phyloP scores from a whole-genome alignment of 2,888 invertebrate species.

The Parnassius mnemosyne region DNA sequence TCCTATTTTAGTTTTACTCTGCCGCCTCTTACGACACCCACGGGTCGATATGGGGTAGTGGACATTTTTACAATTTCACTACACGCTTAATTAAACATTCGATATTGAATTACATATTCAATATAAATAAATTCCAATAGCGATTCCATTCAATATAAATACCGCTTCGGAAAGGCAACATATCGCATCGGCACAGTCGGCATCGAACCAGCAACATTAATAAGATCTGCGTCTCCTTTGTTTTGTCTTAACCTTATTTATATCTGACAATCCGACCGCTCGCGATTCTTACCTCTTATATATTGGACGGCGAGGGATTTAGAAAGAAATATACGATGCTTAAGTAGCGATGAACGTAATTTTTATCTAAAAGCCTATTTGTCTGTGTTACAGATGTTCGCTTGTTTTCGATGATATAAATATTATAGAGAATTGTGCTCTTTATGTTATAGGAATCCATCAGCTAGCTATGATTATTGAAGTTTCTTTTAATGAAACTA shows the following conservation, averaged over 20 bases:
- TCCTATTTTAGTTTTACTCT: no score
- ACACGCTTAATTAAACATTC: no score
- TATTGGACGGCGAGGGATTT: slow-evolving; percentile 44
- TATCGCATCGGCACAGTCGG: slow-evolving; percentile 29
- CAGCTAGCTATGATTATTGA: no score
- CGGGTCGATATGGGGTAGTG: no score
- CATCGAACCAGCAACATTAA: slow-evolving; percentile 53
- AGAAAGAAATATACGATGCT: slow-evolving; percentile 21
- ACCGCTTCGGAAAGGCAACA: slow-evolving; percentile 1
- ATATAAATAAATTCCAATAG: slow-evolving; percentile 24
- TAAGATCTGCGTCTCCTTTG: slow-evolving; percentile 53
- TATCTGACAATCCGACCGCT: slow-evolving; percentile 45
- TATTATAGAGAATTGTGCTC: neutral
- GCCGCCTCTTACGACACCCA: no score
- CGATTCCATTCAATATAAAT: slow-evolving; percentile 5
- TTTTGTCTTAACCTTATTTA: slow-evolving; percentile 65
- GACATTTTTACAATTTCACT: no score
- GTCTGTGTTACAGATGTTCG: slow-evolving; percentile 18
- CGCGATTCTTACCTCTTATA: slow-evolving; percentile 38
- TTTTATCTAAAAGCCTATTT: slow-evolving; percentile 27
- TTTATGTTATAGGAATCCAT: no score
- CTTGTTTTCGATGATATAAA: slow-evolving; percentile 8
- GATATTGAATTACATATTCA: slow-evolving; percentile 8
- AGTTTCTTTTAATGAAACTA: neutral
- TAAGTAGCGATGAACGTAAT: slow-evolving; percentile 22